Conservation (phyloP, 2,888 invertebrate species). For the Pyrrhia umbra region DNA sequence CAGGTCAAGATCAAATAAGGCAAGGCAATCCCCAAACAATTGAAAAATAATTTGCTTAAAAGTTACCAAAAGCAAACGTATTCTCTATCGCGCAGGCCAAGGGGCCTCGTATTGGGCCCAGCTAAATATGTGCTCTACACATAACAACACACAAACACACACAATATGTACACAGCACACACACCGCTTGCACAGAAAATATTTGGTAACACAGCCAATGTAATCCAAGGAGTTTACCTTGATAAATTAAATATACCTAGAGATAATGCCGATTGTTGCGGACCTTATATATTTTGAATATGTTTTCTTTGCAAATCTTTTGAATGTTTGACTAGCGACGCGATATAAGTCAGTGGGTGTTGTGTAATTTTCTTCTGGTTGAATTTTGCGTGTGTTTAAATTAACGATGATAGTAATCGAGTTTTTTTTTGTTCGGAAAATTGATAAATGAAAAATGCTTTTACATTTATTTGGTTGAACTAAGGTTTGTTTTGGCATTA, state of each 20-base stretch:
- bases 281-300: slow-evolving; percentile 54
- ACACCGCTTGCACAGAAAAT: slow-evolving; percentile 85
- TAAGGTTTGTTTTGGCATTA: too few relatives aligned
- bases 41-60: slow-evolving; percentile 50
- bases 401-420: neutral
- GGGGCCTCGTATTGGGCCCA: slow-evolving; percentile 78
- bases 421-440: neutral
- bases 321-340: slow-evolving; percentile 42
- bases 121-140: slow-evolving; percentile 85
- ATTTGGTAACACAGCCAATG: slow-evolving; percentile 87
- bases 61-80: slow-evolving; percentile 55
- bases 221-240: slow-evolving; percentile 86
- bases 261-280: slow-evolving; percentile 71
- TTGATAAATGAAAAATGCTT: too few relatives aligned
- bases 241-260: slow-evolving; percentile 82
- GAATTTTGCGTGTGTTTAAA: neutral
- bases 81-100: slow-evolving; percentile 66
- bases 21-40: slow-evolving; percentile 5
- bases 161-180: slow-evolving; percentile 82
- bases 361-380: slow-evolving; percentile 1
- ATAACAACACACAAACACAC: slow-evolving; percentile 75
- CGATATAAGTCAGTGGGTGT: slow-evolving; percentile 21
- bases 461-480: too few relatives aligned
- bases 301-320: slow-evolving; percentile 51
- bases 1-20: neutral